Evolutionary conservation across 2,113 vertebrate species (phyloP).

Genomic region (Xenopus laevis): DNA sequence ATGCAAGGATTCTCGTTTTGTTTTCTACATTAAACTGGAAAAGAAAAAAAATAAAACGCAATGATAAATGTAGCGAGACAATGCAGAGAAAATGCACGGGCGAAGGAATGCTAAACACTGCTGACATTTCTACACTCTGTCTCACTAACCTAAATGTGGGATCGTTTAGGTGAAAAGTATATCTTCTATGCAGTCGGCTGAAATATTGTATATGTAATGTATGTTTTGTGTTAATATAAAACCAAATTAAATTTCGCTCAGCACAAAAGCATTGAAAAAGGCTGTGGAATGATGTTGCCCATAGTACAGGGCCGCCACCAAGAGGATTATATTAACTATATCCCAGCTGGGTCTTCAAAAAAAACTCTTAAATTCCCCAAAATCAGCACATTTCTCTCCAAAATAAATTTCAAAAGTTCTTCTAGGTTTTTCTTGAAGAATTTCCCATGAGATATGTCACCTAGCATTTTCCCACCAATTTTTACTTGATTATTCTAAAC

Average conservation of each 20-base stretch:
- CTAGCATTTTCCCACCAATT: too few relatives aligned
- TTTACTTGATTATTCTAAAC: too few relatives aligned
- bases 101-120: neutral
- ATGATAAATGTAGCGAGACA: neutral
- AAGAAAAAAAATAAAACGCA: neutral
- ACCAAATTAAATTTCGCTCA: neutral
- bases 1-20: neutral
- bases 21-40: neutral
- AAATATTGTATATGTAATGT: neutral
- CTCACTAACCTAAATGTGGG: neutral
- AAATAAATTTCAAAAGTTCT: too few relatives aligned
- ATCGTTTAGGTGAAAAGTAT: neutral
- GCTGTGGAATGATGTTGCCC: too few relatives aligned
- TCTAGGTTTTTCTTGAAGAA: too few relatives aligned
- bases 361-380: too few relatives aligned
- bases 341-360: too few relatives aligned
- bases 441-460: too few relatives aligned
- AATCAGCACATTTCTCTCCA: too few relatives aligned
- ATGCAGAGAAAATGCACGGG: neutral
- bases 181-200: neutral
- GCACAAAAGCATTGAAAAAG: too few relatives aligned
- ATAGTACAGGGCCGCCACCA: too few relatives aligned
- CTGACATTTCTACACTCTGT: neutral
- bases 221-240: neutral
- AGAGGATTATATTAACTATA: too few relatives aligned